phyloP scores from a whole-genome alignment of 2,113 vertebrate genomes.

The Lanius collurio region DNA sequence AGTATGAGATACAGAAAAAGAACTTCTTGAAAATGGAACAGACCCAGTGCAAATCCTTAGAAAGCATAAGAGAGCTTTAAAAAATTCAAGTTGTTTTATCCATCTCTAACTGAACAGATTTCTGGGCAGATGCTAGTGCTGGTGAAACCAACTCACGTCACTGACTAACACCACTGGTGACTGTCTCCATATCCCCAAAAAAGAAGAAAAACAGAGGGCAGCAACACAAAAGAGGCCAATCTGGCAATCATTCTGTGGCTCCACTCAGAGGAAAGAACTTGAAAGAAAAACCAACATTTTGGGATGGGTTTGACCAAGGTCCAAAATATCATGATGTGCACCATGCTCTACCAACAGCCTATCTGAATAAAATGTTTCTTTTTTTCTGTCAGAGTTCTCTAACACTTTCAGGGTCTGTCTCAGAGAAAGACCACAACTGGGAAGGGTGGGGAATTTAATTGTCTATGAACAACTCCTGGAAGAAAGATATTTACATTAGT shows the following conservation, averaged over 20 bases:
- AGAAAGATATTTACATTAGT: background rate
- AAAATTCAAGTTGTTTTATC: constrained; percentile 11
- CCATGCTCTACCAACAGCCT: background rate
- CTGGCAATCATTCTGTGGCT: constrained; percentile 17
- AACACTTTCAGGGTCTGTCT: background rate
- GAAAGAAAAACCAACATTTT: background rate
- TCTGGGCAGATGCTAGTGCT: background rate
- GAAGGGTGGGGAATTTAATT: background rate
- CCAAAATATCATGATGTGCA: background rate
- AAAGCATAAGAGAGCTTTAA: constrained; percentile 57
- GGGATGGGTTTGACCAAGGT: background rate
- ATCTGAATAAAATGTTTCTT: background rate
- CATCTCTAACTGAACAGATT: constrained; percentile 25
- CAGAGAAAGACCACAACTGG: background rate
- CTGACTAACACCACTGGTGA: background rate
- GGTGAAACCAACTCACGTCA: constrained; percentile 28
- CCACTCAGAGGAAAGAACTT: background rate
- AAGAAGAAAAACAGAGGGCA: constrained; percentile 28
- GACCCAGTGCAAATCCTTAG: constrained; percentile 67
- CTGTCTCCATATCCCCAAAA: background rate
- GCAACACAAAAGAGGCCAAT: background rate
- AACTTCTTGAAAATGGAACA: constrained; percentile 54
- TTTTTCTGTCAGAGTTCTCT: background rate
- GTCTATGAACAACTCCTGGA: background rate
- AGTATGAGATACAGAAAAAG: background rate